Conservation (phyloP, 2,888 invertebrate genomes). For the Subacronicta megacephala region DNA sequence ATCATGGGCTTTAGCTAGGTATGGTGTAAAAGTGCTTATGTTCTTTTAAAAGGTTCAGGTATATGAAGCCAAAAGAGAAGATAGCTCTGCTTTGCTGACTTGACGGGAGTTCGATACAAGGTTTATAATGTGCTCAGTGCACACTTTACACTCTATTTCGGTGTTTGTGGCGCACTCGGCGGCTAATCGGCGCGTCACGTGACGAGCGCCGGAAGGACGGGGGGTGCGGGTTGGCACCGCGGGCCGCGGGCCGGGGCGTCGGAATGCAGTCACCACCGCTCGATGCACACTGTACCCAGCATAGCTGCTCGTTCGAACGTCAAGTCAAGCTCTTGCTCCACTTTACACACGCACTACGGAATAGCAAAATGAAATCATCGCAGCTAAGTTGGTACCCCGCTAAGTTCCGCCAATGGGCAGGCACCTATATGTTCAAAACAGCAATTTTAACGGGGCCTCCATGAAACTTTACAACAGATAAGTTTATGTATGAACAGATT, state of each 20-base stretch:
- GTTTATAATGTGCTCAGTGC: constrained; percentile 78
- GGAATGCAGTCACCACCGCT: constrained; percentile 88
- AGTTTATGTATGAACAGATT: too few species aligned
- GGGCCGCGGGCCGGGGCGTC: constrained; percentile 70
- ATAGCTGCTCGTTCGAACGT: constrained; percentile 81
- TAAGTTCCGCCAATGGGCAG: not conserved
- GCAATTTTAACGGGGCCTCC: too few species aligned
- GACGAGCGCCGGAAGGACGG: constrained; percentile 87
- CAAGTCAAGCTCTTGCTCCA: constrained; percentile 60
- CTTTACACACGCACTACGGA: constrained; percentile 51
- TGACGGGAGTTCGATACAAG: constrained; percentile 48
- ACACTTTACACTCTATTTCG: constrained; percentile 88
- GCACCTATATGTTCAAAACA: too few species aligned
- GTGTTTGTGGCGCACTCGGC: constrained; percentile 86
- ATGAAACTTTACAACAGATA: too few species aligned
- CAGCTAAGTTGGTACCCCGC: not conserved
- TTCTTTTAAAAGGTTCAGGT: too few species aligned
- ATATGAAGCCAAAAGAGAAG: constrained; percentile 59
- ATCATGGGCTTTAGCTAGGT: too few species aligned
- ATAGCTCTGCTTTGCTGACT: constrained; percentile 69
- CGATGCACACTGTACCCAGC: constrained; percentile 72
- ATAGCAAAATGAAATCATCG: constrained; percentile 41
- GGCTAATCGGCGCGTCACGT: constrained; percentile 88
- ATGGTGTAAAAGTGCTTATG: too few species aligned
- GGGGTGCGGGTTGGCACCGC: constrained; percentile 75